Percentiles rank a stretch among this genome's conserved stretches.
Evolutionary conservation across 2,888 invertebrate species (phyloP).

Genomic region (Adelognathus sp.): DNA sequence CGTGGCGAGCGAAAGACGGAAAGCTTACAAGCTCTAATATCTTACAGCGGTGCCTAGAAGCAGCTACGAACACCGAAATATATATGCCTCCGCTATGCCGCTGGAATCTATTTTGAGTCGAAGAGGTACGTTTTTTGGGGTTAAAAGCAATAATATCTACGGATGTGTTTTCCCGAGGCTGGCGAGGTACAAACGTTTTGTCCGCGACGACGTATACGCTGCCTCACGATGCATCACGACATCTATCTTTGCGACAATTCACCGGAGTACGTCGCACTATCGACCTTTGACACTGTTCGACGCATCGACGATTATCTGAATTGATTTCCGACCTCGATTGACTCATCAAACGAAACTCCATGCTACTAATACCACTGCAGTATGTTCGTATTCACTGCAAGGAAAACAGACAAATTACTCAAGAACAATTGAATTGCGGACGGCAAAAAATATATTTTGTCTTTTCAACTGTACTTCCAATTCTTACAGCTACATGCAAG

Average conservation of each 20-base stretch:
- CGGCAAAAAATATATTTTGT: too few species aligned
- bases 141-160: slow-evolving; percentile 47
- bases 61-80: slow-evolving; percentile 6
- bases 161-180: neutral
- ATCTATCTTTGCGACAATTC: neutral
- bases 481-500: too few species aligned
- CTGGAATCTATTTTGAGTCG: slow-evolving; percentile 52
- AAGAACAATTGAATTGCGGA: too few species aligned
- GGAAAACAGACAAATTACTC: too few species aligned
- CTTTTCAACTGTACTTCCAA: too few species aligned
- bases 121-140: slow-evolving; percentile 47
- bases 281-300: neutral
- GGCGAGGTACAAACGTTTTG: neutral
- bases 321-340: neutral
- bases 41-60: slow-evolving; percentile 12
- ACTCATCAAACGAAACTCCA: neutral
- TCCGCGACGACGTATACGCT: slow-evolving; percentile 17
- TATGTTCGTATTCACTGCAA: too few species aligned
- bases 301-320: neutral
- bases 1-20: neutral
- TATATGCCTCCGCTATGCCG: neutral
- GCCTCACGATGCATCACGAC: neutral
- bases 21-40: slow-evolving; percentile 37
- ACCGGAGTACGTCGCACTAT: neutral
- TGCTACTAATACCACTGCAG: neutral